Evolutionary conservation across 1,140 invertebrate genomes (phyloP).

Genomic region (Oreohelix idahoensis): DNA sequence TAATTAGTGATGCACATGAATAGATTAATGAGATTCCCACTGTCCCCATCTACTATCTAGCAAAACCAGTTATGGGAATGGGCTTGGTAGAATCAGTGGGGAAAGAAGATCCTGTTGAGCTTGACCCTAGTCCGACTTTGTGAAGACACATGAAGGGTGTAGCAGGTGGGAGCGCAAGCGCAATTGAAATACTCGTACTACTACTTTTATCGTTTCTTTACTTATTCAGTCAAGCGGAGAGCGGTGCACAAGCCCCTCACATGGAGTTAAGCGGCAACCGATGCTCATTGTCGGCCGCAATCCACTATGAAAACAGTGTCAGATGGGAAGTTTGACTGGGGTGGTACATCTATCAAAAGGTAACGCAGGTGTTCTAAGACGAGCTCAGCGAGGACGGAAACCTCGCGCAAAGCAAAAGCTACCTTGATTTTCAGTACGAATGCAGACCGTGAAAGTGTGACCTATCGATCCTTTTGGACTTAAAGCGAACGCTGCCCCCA

Average conservation of each 20-base stretch:
- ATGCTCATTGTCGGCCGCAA: slow-evolving; percentile 5
- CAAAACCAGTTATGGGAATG: too few species aligned
- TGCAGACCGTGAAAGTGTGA: slow-evolving; percentile 1
- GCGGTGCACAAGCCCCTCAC: background rate
- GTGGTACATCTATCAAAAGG: slow-evolving; percentile 17
- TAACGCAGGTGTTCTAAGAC: background rate
- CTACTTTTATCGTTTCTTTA: background rate
- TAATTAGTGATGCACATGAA: too few species aligned
- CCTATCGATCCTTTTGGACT: slow-evolving; percentile 14
- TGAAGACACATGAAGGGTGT: background rate
- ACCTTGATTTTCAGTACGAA: slow-evolving; percentile 9
- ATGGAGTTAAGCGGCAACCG: slow-evolving; percentile 4
- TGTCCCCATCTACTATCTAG: too few species aligned
- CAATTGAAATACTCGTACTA: slow-evolving; percentile 1
- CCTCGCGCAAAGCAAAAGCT: background rate
- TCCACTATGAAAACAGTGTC: background rate
- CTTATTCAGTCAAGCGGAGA: slow-evolving; percentile 20
- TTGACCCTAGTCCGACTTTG: slow-evolving; percentile 5
- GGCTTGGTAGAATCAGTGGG: too few species aligned
- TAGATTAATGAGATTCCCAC: too few species aligned
- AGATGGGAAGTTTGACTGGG: slow-evolving; percentile 21
- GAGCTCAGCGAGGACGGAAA: slow-evolving; percentile 11
- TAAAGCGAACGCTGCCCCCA: too few species aligned
- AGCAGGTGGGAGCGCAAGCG: background rate
- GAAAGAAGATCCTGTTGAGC: too few species aligned